Base-by-base conservation (phyloP, 2,113 vertebrate species). In the Pipra filicauda region DNA sequence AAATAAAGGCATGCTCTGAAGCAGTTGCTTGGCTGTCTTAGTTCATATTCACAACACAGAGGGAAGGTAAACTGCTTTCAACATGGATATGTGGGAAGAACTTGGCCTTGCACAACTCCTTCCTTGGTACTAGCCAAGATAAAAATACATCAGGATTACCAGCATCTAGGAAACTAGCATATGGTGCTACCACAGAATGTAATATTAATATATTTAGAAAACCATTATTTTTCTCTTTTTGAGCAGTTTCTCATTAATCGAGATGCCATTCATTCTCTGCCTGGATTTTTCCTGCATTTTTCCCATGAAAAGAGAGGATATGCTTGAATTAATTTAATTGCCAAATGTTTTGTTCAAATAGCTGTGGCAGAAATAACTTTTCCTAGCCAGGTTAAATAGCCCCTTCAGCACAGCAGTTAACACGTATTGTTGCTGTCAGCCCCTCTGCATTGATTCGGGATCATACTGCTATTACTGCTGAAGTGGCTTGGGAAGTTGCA, bases 61-160 rank as follows among this genome's bases (percentile, higher is more conserved):
- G 88, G 0, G 41, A 95, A 96, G 93, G 95, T 97, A 96, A 93
- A 93, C 74, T 94, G 76, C 91, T 72, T 93, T 96, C 88, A 87
- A 30, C 80, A 59, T 11, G 27, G 91, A 49, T 96, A 67, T 78
- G 91, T 95, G 94, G 95, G 93, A 96, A 96, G 92, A 95, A 91
- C 77, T 95, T 96, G 93, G 93, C 96, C 91, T 94, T 86, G 66
- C 41, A 49, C 49, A 91, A 84, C 91, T 96, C 80, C 96, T 62
- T 93, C 85, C 89, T 84, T 92, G 83, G 91, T 94, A 91, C 92
- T 93, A 95, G 94, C 93, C 91, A 94, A 96, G 96, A 94, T 97
- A 93, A 97, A 97, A 97, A 95, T 93, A 97, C 54, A 75, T 69
- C 80, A 93, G 83, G 88, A 90, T 91, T 96, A 96, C 94, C 92